phyloP scores from a whole-genome alignment of 2,888 invertebrate species.

The Scelioninae gen. 2 region DNA sequence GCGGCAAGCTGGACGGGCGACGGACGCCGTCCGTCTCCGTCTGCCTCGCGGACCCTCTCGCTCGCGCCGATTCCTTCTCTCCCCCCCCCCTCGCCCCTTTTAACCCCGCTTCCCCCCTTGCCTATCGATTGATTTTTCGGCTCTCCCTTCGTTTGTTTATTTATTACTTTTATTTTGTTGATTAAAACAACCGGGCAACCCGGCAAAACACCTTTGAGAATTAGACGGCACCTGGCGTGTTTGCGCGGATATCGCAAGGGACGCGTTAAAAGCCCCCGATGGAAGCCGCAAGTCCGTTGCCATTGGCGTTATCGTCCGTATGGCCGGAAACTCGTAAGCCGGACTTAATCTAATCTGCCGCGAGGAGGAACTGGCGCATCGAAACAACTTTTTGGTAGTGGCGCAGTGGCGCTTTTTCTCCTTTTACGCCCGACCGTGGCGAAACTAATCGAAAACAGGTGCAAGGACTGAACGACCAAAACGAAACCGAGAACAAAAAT shows the following conservation, averaged over 20 bases:
- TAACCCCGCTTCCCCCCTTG: no score
- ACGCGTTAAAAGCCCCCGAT: slow-evolving; percentile 59
- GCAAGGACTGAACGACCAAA: slow-evolving; percentile 44
- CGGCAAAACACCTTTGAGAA: slow-evolving; percentile 55
- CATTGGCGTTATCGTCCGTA: slow-evolving; percentile 60
- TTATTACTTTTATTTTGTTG: slow-evolving; percentile 44
- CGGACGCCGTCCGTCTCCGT: no score
- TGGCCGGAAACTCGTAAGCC: slow-evolving; percentile 60
- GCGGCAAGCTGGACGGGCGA: no score
- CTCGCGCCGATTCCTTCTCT: no score
- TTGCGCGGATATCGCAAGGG: slow-evolving; percentile 52
- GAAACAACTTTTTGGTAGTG: slow-evolving; percentile 57
- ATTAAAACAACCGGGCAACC: slow-evolving; percentile 49
- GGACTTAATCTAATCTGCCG: slow-evolving; percentile 62
- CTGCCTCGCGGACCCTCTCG: no score
- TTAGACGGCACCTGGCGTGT: slow-evolving; percentile 49
- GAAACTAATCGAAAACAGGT: slow-evolving; percentile 60
- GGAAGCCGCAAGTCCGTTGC: slow-evolving; percentile 59
- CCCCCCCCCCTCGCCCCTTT: no score
- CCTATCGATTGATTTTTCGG: no score
- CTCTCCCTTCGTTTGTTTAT: no score
- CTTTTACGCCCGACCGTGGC: slow-evolving; percentile 41
- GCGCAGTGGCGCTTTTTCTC: slow-evolving; percentile 46
- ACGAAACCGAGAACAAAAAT: slow-evolving; percentile 45
- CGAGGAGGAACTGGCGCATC: slow-evolving; percentile 53